Conservation (phyloP, 2,888 invertebrate genomes). For the Ptilodon capucinus region DNA sequence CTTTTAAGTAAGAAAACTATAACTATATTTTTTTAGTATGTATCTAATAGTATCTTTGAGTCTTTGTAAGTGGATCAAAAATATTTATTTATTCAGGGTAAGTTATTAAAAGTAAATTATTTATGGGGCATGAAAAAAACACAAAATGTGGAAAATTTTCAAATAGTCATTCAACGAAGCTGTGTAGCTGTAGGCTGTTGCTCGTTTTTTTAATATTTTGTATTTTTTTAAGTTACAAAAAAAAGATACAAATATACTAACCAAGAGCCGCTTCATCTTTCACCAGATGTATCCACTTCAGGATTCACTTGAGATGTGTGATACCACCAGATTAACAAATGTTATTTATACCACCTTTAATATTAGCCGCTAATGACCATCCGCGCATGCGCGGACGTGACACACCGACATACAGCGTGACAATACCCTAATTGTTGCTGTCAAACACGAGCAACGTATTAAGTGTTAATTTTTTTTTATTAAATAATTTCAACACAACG, state of each 20-base stretch:
- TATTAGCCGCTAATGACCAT: conserved; percentile 55
- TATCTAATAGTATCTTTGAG: too few species aligned
- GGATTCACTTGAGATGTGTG: conserved; percentile 58
- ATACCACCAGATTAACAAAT: conserved; percentile 46
- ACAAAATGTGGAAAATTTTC: too few species aligned
- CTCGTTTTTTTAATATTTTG: background rate
- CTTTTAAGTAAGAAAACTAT: too few species aligned
- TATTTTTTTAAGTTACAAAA: background rate
- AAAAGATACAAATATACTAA: conserved; percentile 34
- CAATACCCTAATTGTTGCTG: conserved; percentile 70
- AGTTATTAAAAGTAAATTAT: too few species aligned
- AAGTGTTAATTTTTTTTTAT: conserved; percentile 60
- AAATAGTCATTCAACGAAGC: too few species aligned
- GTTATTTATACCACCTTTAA: conserved; percentile 64
- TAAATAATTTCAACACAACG: conserved; percentile 26
- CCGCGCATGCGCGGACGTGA: conserved; percentile 54
- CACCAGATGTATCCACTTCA: conserved; percentile 39
- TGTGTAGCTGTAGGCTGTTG: too few species aligned
- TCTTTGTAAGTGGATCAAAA: too few species aligned
- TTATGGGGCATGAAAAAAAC: too few species aligned
- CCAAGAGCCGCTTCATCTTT: conserved; percentile 62
- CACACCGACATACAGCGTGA: conserved; percentile 62
- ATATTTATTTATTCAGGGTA: too few species aligned
- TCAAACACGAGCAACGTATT: conserved; percentile 58
- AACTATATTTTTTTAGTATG: too few species aligned